These are phyloP conservation scores for Tachina fera DNA, from an alignment of 2,888 invertebrate species.

Conservation along the genomic window DNA sequence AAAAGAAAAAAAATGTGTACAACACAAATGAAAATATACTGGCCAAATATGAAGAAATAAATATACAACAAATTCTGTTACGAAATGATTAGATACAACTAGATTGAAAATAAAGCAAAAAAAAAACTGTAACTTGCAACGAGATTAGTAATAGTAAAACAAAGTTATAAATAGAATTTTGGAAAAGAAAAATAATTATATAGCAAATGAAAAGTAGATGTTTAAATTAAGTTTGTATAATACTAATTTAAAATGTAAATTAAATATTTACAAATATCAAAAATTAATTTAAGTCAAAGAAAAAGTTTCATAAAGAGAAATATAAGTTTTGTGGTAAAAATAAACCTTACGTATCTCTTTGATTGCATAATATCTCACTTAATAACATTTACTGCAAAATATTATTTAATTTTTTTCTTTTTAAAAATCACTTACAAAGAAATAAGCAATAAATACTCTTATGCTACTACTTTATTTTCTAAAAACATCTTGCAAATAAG, in stretches of 20 bases:
- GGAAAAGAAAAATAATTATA: no score
- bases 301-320: no score
- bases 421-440: not conserved
- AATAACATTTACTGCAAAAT: not conserved
- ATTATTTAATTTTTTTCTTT: not conserved
- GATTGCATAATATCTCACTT: not conserved
- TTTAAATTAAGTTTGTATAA: no score
- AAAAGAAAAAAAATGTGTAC: not conserved
- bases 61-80: conserved; percentile 1
- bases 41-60: conserved; percentile 11
- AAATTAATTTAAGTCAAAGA: no score
- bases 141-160: conserved; percentile 20
- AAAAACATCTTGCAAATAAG: not conserved
- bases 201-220: no score
- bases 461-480: not conserved
- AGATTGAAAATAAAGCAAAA: not conserved
- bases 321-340: no score
- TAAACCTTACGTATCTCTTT: no score
- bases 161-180: not conserved
- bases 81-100: conserved; percentile 8
- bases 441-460: conserved; percentile 21
- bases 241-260: no score
- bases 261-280: no score
- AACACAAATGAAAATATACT: conserved; percentile 4
- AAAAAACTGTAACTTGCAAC: not conserved